Conservation (phyloP, 2,797 vertebrate species). For the Cephalopachus bancanus region DNA sequence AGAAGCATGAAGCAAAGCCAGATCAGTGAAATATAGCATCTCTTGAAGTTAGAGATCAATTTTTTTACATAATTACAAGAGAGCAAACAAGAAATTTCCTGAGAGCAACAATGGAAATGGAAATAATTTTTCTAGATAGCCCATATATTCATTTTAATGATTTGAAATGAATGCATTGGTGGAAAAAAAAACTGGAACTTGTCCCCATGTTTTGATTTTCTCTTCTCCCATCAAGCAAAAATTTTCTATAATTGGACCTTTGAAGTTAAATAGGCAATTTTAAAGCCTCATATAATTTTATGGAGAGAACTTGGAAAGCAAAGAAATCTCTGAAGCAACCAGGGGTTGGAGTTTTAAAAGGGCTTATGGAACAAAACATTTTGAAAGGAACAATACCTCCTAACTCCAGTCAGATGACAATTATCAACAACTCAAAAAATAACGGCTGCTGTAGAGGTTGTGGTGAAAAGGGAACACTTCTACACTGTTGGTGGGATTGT, state of each 20-base stretch:
- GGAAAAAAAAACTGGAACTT: conserved; percentile 36
- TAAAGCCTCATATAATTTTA: conserved; percentile 73
- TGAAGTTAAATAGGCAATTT: conserved; percentile 56
- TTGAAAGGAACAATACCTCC: conserved; percentile 34
- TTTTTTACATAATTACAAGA: conserved; percentile 37
- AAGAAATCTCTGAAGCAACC: conserved; percentile 69
- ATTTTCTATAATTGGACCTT: conserved; percentile 48
- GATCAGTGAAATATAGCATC: conserved; percentile 1
- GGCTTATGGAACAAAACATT: conserved; percentile 64
- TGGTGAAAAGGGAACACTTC: too few species aligned
- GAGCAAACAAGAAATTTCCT: not conserved
- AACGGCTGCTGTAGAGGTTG: too few species aligned
- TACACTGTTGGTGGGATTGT: too few species aligned
- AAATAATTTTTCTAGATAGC: conserved; percentile 46
- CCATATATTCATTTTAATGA: conserved; percentile 26
- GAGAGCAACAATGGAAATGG: not conserved
- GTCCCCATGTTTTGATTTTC: conserved; percentile 44
- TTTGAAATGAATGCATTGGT: conserved; percentile 9
- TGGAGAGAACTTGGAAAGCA: not conserved
- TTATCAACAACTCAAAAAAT: too few species aligned
- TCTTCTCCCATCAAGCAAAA: conserved; percentile 55
- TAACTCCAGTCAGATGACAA: too few species aligned
- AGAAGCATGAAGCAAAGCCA: not conserved
- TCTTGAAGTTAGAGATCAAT: not conserved
- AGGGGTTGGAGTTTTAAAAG: conserved; percentile 57